Base-by-base conservation (phyloP, 2,113 vertebrate genomes). In the Oryctolagus cuniculus region DNA sequence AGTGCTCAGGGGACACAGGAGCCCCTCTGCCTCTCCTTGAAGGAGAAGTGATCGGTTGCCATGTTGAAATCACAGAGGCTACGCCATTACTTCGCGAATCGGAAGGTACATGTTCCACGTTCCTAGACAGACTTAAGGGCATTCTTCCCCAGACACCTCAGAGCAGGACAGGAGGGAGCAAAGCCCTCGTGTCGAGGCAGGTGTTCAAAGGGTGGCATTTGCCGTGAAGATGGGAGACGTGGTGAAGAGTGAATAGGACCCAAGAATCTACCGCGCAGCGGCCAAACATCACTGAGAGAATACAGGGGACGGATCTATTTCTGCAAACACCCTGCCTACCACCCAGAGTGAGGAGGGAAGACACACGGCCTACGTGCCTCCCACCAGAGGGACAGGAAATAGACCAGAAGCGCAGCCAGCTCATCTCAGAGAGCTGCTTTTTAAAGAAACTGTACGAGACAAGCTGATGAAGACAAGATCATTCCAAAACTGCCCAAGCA, bases 391-490 rank as follows among this genome's bases (percentile, higher is more conserved):
- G 77, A 77, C 63, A 77, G 81, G 90, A 93, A 74, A 49, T 6
- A 75, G 74, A 72, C 49, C 13, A 64, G 84, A 87, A 36, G 5
- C 9, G 4, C 79, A 70, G 89, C 64, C 92, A 95, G 70, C 34
- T 79, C 82, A 27, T 80, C 86, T 70, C 49, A 22, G 25, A 78
- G 51, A 70, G 29, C 44, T 11, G 13, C 81, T 94, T 58, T 66
- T 72, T 22, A 31, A 91, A 91, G 44, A 86, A 87, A 74, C 25
- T 49, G 3, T 17, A 44, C 79, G 34, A 90, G 81, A 90, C 73
- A 51, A 77, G 22, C 84, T 63, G 64, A 84, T 83, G 5, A 22
- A 92, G 63, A 74, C 4, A 53, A 75, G n/a, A 83, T 17, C 31
- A 69, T 84, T 88, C 38, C 58, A 63, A 53, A 70, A n/a, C 55